Conservation (phyloP, 2,888 invertebrate species). For the Petrolisthes cinctipes region DNA sequence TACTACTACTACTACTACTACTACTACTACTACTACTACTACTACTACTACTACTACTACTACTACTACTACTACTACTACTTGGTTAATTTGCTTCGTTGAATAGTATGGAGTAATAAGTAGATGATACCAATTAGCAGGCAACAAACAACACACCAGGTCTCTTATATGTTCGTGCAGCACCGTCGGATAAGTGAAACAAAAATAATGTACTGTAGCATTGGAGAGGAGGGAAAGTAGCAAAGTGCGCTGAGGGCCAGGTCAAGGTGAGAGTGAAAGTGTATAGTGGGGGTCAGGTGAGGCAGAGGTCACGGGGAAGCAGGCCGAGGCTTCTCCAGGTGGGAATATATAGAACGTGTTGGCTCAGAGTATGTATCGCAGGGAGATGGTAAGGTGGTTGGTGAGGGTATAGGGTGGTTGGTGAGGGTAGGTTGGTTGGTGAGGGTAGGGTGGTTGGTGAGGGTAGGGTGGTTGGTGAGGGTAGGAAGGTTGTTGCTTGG, state of each 20-base stretch:
- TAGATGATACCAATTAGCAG: too few species aligned
- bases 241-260: background rate
- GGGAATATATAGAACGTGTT: background rate
- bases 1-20: too few species aligned
- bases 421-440: background rate
- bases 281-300: background rate
- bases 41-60: too few species aligned
- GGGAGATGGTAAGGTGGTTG: background rate
- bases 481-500: background rate
- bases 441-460: background rate
- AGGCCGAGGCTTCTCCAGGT: background rate
- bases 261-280: slow-evolving; percentile 15
- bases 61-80: too few species aligned
- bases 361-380: background rate
- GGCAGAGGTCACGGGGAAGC: background rate
- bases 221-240: background rate
- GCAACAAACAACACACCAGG: too few species aligned
- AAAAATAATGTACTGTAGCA: too few species aligned
- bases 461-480: background rate
- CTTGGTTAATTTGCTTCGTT: too few species aligned
- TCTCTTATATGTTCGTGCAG: too few species aligned
- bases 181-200: too few species aligned
- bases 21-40: too few species aligned
- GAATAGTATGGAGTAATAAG: too few species aligned
- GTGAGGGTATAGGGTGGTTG: background rate